Percentiles rank a stretch among this genome's conserved stretches.
phyloP scores from a whole-genome alignment of 1,140 invertebrate species.

The Drosophila santomea region DNA sequence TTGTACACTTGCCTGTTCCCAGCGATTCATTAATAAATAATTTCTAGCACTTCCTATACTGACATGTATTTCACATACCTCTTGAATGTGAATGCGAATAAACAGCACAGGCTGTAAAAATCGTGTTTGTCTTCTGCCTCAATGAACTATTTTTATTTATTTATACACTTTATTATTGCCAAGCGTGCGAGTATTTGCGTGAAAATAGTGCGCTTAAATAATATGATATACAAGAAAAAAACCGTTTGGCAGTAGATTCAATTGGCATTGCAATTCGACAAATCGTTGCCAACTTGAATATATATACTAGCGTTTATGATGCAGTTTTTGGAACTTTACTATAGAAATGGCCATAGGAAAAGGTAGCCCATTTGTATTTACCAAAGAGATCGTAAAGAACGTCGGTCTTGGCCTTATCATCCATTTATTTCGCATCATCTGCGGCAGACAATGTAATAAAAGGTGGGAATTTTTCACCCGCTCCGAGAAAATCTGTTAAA shows the following conservation, averaged over 20 bases:
- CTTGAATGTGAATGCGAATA: background rate
- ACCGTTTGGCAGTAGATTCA: conserved; percentile 9
- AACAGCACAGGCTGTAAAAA: conserved; percentile 33
- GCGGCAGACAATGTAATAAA: conserved; percentile 28
- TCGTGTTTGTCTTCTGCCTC: conserved; percentile 53
- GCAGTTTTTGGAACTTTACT: conserved; percentile 28
- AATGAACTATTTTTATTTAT: conserved; percentile 69
- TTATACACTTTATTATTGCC: conserved; percentile 53
- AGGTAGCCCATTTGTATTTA: background rate
- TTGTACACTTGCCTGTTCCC: conserved; percentile 25
- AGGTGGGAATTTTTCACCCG: conserved; percentile 32
- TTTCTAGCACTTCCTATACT: conserved; percentile 35
- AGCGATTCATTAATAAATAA: conserved; percentile 57
- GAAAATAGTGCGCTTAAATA: conserved; percentile 37
- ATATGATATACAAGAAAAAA: conserved; percentile 40
- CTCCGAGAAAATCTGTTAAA: conserved; percentile 51
- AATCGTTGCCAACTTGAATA: conserved; percentile 1
- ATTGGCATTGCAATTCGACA: conserved; percentile 34
- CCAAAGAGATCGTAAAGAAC: conserved; percentile 10
- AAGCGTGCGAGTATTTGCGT: conserved; percentile 23
- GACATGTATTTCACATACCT: conserved; percentile 25
- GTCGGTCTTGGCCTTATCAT: conserved; percentile 10
- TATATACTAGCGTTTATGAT: conserved; percentile 19
- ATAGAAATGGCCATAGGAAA: background rate
- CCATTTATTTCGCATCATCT: conserved; percentile 5